Evolutionary conservation across 2,888 invertebrate genomes (phyloP).

Genomic region (Ectropis crepuscularia): DNA sequence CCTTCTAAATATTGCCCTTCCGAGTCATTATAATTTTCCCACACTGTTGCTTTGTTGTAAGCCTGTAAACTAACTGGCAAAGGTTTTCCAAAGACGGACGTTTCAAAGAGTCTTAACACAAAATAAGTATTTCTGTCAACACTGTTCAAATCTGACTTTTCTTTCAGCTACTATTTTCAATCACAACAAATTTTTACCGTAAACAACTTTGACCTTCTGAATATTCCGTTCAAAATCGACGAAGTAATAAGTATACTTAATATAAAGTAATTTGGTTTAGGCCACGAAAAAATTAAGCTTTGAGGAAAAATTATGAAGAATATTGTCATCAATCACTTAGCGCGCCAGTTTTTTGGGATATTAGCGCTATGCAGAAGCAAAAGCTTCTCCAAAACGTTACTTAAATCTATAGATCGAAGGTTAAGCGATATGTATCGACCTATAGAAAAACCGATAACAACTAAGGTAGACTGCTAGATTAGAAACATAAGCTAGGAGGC

Average conservation of each 20-base stretch:
- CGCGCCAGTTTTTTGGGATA: conserved; percentile 31
- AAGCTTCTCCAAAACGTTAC: conserved; percentile 6
- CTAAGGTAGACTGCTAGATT: too few species aligned
- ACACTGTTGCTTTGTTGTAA: too few species aligned
- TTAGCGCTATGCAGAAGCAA: conserved; percentile 23
- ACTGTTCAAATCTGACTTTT: background rate
- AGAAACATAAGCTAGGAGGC: too few species aligned
- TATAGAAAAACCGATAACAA: too few species aligned
- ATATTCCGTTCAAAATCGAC: conserved; percentile 5
- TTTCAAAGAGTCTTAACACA: background rate
- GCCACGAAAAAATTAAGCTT: conserved; percentile 30
- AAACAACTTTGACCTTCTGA: conserved; percentile 9
- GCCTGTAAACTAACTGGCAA: too few species aligned
- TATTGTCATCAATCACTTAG: conserved; percentile 42
- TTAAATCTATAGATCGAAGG: conserved; percentile 5
- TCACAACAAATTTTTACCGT: background rate
- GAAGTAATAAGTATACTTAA: conserved; percentile 23
- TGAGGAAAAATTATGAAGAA: conserved; percentile 33
- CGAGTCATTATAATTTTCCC: too few species aligned
- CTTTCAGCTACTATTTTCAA: background rate
- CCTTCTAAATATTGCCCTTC: too few species aligned
- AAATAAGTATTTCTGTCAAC: background rate
- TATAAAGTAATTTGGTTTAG: conserved; percentile 30
- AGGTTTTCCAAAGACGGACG: too few species aligned
- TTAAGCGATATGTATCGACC: background rate